Evolutionary conservation across 1,140 invertebrate genomes (phyloP), one percentile per base, ranked within the genome.

Genomic region (Mizuhopecten yessoensis): DNA sequence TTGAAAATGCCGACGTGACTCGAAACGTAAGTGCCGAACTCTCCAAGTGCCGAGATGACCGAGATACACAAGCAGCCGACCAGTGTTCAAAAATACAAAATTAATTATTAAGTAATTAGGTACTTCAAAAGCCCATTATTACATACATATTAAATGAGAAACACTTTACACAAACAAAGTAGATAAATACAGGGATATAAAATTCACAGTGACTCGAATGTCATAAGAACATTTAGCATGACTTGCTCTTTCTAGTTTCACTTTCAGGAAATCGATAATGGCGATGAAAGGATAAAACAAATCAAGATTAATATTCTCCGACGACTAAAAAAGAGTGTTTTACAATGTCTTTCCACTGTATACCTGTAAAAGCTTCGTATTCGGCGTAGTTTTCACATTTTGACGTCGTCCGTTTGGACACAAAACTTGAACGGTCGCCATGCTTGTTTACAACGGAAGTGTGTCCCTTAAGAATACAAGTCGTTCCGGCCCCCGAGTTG

Each of bases 341-440:
- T 29, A 75, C n/a, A 29, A 17, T 29, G 29, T 75, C 2, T n/a
- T 75, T 75, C 17, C 5, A 7, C 17, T 39, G 39, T 10, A 86
- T 94, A 96, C 95, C 94, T 96, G 95, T 49, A 96, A 88, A 29
- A 96, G 87, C 91, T 95, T 96, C 29, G 95, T 94, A 91, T 95
- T 96, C 20, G 94, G 94, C 34, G 93, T 95, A 29, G 95, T 93
- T 93, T 95, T 95, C 2, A 96, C 94, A 92, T 94, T 95, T 91
- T 96, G 95, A 45, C 96, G 92, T 92, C 94, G 93, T 34, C 96
- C 96, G 93, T 96, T 96, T 33, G 95, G 95, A 92, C 96, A 96
- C 33, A 96, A 87, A 34, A 96, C 94, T 93, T 96, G 95, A 33
- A 96, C 93, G 15, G 95, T 92, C 89, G 94, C 89, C 94, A 95